phyloP scores from a whole-genome alignment of 1,140 invertebrate genomes.

The Bombus consobrinus region DNA sequence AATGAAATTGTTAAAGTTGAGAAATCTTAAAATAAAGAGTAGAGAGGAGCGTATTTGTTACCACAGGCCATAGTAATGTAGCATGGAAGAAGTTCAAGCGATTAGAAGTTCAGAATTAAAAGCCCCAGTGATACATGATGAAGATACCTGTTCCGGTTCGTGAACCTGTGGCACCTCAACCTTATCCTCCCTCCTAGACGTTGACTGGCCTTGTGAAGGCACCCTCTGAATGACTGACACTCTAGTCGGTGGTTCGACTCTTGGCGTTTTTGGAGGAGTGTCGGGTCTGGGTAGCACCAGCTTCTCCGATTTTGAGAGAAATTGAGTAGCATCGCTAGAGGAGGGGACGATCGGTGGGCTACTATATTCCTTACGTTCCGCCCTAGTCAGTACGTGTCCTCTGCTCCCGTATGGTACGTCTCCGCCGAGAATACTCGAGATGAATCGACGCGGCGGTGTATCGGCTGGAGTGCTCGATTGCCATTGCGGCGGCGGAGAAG shows the following conservation, averaged over 20 bases:
- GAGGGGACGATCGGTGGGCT: slow-evolving; percentile 84
- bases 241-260: slow-evolving; percentile 81
- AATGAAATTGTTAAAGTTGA: too few species aligned
- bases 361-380: slow-evolving; percentile 90
- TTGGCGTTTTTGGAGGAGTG: slow-evolving; percentile 83
- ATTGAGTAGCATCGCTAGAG: slow-evolving; percentile 78
- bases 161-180: slow-evolving; percentile 76
- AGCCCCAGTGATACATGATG: too few species aligned
- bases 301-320: slow-evolving; percentile 80
- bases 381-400: slow-evolving; percentile 88
- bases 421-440: slow-evolving; percentile 89
- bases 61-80: too few species aligned
- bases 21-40: too few species aligned
- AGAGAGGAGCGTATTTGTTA: too few species aligned
- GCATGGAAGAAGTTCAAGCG: fast-evolving
- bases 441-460: slow-evolving; percentile 86
- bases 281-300: slow-evolving; percentile 82
- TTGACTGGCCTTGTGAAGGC: slow-evolving; percentile 84
- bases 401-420: slow-evolving; percentile 89
- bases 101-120: fast-evolving
- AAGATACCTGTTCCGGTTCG: slow-evolving; percentile 81
- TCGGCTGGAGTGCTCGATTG: slow-evolving; percentile 41
- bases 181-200: slow-evolving; percentile 74
- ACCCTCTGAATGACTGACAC: slow-evolving; percentile 93
- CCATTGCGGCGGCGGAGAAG: slow-evolving; percentile 71